Evolutionary conservation across 2,113 vertebrate species (phyloP).

Genomic region (Centrocercus urophasianus): DNA sequence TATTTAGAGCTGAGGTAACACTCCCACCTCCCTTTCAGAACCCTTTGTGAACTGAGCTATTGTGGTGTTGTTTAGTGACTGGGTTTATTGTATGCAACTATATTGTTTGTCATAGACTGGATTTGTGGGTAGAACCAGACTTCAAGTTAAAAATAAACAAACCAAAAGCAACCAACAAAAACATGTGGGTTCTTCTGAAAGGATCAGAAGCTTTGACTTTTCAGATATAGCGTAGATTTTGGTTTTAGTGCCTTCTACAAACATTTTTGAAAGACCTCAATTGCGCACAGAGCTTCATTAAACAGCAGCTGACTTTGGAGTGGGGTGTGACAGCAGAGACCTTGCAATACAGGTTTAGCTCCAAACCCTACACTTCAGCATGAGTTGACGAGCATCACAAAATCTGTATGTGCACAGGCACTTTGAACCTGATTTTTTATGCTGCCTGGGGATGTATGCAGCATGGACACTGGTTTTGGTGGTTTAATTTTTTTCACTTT

Average conservation of each 20-base stretch:
- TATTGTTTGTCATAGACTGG: neutral
- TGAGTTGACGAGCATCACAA: neutral
- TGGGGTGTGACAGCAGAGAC: neutral
- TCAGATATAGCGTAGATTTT: neutral
- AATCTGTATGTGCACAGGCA: neutral
- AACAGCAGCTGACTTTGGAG: neutral
- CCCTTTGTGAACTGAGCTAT: neutral
- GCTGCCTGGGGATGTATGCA: neutral
- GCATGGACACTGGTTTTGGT: accelerated
- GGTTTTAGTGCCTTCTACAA: neutral
- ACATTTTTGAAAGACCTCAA: neutral
- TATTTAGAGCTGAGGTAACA: neutral
- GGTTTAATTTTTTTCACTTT: neutral
- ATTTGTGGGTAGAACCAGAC: neutral
- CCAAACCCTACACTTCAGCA: neutral
- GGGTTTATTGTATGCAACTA: neutral
- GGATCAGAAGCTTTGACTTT: neutral
- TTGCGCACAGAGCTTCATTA: neutral
- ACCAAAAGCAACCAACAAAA: neutral
- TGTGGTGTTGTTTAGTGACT: neutral
- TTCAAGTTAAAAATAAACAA: neutral
- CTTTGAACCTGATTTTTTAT: neutral
- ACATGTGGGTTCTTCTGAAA: neutral
- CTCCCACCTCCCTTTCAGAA: neutral
- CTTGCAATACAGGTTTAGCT: neutral